Evolutionary conservation across 2,888 invertebrate species (phyloP).

Genomic region (Crematogaster levior): DNA sequence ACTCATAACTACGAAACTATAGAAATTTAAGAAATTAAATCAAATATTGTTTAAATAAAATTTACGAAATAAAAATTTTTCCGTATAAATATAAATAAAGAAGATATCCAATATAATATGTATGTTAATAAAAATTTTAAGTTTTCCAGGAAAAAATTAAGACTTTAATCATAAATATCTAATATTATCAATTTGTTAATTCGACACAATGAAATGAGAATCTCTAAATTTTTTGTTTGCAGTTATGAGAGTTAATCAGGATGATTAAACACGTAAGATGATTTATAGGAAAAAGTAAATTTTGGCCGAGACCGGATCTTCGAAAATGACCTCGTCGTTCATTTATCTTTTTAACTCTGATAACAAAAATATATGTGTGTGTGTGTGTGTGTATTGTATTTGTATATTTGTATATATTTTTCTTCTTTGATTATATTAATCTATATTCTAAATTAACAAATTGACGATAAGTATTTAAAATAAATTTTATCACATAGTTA

Average conservation of each 20-base stretch:
- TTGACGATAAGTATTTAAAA: conserved; percentile 13
- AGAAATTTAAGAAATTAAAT: background rate
- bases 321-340: conserved; percentile 78
- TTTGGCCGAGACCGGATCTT: conserved; percentile 75
- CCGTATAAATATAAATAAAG: background rate
- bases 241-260: conserved; percentile 57
- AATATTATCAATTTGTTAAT: background rate
- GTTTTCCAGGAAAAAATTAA: background rate
- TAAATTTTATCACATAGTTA: background rate
- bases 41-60: background rate
- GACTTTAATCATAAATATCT: background rate
- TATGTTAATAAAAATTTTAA: background rate
- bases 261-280: conserved; percentile 26
- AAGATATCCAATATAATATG: background rate
- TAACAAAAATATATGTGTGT: conserved; percentile 59
- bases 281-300: conserved; percentile 78
- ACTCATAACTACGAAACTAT: conserved; percentile 31
- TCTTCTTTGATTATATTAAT: conserved; percentile 54
- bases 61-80: background rate
- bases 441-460: conserved; percentile 33
- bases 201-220: background rate
- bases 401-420: conserved; percentile 39
- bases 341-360: conserved; percentile 39
- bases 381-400: conserved; percentile 15
- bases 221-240: conserved; percentile 40